A percentile compares a stretch with the other conserved stretches of the same genome.
These are phyloP conservation scores for Ennomos erosarius DNA, from an alignment of 2,888 invertebrate genomes.

Conservation along the genomic window DNA sequence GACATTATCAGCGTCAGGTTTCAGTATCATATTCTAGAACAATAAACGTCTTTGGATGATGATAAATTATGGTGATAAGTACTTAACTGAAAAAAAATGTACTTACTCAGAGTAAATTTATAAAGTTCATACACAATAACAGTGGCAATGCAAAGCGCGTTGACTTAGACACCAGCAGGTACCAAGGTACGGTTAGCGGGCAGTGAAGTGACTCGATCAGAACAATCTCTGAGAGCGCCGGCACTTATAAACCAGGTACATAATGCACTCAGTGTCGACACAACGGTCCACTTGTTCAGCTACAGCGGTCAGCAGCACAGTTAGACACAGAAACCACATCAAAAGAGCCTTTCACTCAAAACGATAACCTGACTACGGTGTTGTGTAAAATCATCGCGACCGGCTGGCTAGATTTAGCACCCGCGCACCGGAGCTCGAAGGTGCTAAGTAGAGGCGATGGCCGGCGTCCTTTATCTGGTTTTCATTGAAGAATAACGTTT, in stretches of 20 bases:
- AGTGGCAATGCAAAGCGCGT: constrained; percentile 35
- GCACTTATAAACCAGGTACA: constrained; percentile 50
- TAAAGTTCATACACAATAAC: constrained; percentile 42
- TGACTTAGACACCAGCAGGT: constrained; percentile 30
- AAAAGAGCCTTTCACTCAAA: constrained; percentile 74
- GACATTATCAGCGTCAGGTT: too few species aligned
- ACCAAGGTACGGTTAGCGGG: constrained; percentile 10
- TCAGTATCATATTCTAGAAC: not conserved
- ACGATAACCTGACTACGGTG: constrained; percentile 64
- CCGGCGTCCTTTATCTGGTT: constrained; percentile 45
- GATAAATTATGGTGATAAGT: not conserved
- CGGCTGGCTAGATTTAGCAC: constrained; percentile 65
- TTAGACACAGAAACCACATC: constrained; percentile 61
- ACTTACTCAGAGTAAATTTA: constrained; percentile 47
- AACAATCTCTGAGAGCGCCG: constrained; percentile 32
- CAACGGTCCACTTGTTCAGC: constrained; percentile 54
- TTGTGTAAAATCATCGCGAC: constrained; percentile 67
- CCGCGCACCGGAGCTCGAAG: constrained; percentile 28
- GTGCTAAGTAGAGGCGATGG: constrained; percentile 27
- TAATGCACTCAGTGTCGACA: constrained; percentile 47
- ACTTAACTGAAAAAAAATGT: constrained; percentile 13
- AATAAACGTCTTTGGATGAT: not conserved
- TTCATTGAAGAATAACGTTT: constrained; percentile 65
- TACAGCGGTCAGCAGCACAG: constrained; percentile 61
- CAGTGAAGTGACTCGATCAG: constrained; percentile 5